Evolutionary conservation across 1,140 invertebrate species (phyloP).

Genomic region (Macrotrachela quadricornifera): DNA sequence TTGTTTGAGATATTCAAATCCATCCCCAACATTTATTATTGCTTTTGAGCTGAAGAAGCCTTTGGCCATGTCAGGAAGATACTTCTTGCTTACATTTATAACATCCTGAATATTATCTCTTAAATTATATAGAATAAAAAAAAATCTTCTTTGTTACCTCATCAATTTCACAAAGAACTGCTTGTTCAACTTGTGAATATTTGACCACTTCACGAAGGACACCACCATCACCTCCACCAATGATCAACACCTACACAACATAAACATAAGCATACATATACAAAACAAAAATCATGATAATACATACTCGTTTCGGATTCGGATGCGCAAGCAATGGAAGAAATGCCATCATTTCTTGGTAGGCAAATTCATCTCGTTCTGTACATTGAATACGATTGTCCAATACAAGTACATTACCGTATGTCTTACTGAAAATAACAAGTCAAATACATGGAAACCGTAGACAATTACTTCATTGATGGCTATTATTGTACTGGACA

Average conservation of each 20-base stretch:
- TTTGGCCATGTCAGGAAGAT: conserved; percentile 65
- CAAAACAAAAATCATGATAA: conserved; percentile 87
- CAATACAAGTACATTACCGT: conserved; percentile 66
- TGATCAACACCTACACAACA: conserved; percentile 74
- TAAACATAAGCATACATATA: conserved; percentile 71
- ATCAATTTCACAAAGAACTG: conserved; percentile 87
- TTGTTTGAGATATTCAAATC: conserved; percentile 74
- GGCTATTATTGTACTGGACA: too few species aligned
- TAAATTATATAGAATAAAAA: background rate
- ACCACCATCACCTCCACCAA: conserved; percentile 90
- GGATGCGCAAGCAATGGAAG: conserved; percentile 71
- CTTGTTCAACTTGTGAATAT: conserved; percentile 61
- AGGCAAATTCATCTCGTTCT: conserved; percentile 82
- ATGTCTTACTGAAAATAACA: conserved; percentile 62
- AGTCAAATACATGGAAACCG: too few species aligned
- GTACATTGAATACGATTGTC: conserved; percentile 94
- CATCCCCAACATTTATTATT: conserved; percentile 63
- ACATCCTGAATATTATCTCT: conserved; percentile 37
- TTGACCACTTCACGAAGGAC: conserved; percentile 80
- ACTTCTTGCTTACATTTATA: conserved; percentile 66
- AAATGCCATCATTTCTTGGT: conserved; percentile 95
- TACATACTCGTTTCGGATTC: conserved; percentile 68
- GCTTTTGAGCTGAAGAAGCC: conserved; percentile 65
- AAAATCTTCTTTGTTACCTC: conserved; percentile 24
- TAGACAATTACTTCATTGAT: too few species aligned